These are phyloP conservation scores for Neopipo cinnamomea DNA, from an alignment of 2,113 vertebrate genomes.

Conservation along the genomic window DNA sequence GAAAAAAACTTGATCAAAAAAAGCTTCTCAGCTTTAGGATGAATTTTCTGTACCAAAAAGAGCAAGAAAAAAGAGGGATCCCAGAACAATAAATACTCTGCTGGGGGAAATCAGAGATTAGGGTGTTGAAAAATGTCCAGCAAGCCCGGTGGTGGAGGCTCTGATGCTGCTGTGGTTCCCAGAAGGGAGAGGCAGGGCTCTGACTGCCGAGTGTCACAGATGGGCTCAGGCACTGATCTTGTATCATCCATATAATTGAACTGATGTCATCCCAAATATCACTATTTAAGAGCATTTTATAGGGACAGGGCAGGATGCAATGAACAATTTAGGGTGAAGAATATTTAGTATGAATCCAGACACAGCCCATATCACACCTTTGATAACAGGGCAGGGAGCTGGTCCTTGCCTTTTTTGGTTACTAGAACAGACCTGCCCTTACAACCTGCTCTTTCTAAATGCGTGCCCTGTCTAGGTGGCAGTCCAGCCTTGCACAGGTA, in stretches of 20 bases:
- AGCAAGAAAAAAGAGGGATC: background rate
- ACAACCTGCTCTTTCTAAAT: background rate
- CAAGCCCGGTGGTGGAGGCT: background rate
- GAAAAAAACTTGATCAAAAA: background rate
- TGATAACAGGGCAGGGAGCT: background rate
- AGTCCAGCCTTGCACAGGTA: background rate
- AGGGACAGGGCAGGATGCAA: background rate
- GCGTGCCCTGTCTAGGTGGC: background rate
- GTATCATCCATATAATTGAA: fast-evolving
- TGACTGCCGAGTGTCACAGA: background rate
- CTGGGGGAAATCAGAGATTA: background rate
- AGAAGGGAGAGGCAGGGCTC: background rate
- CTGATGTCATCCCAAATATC: background rate
- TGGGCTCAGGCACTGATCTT: background rate
- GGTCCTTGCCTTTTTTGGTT: background rate
- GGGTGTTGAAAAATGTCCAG: background rate
- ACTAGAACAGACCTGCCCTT: background rate
- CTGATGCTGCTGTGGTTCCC: background rate
- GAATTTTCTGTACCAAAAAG: background rate
- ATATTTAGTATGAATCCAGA: background rate
- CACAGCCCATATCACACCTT: background rate
- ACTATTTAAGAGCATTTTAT: background rate
- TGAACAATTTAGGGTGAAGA: background rate
- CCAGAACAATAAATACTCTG: background rate
- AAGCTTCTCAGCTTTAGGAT: background rate